Conservation (phyloP, 2,888 invertebrate genomes). For the Branchellion lobata region DNA sequence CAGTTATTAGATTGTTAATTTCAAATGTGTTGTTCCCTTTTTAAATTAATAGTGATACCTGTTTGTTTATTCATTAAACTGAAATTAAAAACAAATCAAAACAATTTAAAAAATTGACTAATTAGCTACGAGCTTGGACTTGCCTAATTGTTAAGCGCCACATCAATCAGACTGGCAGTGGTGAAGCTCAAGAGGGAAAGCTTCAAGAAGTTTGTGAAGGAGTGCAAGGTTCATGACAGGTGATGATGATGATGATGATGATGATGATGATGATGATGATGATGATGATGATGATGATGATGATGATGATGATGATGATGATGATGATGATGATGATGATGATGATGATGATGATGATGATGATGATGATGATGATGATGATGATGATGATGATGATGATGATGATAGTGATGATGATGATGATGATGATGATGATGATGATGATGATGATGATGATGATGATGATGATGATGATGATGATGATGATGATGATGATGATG, state of each 20-base stretch:
- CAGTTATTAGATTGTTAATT: no score
- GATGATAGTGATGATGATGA: conserved; percentile 4
- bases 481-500: conserved; percentile 13
- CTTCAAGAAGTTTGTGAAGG: conserved; percentile 83
- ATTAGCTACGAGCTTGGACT: no score
- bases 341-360: background rate
- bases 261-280: background rate
- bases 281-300: background rate
- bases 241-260: conserved; percentile 66
- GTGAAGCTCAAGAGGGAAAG: conserved; percentile 86
- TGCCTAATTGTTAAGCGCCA: no score
- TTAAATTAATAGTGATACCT: no score
- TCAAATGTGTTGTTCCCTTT: no score
- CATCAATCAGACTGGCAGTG: conserved; percentile 79
- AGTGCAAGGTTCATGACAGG: conserved; percentile 90
- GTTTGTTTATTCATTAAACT: no score
- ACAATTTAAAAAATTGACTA: no score
- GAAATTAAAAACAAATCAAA: no score
- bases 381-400: conserved; percentile 30
- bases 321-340: background rate
- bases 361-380: conserved; percentile 32
- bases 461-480: conserved; percentile 25
- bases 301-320: background rate
- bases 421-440: conserved; percentile 15
- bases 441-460: conserved; percentile 35